These are phyloP conservation scores for Orycteropus afer DNA, from an alignment of 2,113 vertebrate genomes.

Conservation along the genomic window DNA sequence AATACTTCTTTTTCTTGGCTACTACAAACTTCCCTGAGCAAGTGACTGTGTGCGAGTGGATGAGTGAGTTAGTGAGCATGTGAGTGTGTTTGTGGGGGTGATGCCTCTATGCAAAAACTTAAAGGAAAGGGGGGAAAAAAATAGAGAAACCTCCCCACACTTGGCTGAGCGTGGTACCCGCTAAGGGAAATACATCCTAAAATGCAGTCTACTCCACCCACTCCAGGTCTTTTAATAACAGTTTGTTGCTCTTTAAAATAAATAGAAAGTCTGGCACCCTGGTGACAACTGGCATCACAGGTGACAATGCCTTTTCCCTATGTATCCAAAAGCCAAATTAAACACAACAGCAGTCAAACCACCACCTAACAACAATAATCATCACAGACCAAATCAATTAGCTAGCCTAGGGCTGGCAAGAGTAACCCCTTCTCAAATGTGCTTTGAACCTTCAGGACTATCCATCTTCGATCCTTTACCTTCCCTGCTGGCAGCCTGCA, in stretches of 20 bases:
- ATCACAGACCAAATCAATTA: not conserved
- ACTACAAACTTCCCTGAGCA: not conserved
- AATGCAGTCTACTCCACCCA: not conserved
- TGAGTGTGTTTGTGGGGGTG: not conserved
- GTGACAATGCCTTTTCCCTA: not conserved
- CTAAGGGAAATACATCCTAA: not conserved
- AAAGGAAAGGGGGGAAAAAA: not conserved
- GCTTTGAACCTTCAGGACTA: not conserved
- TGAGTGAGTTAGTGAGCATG: not conserved
- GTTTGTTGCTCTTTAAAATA: conserved; percentile 37
- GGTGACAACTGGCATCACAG: not conserved
- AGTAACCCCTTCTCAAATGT: not conserved
- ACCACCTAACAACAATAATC: not conserved
- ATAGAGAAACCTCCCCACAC: not conserved
- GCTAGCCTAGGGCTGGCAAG: not conserved
- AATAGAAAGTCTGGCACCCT: not conserved
- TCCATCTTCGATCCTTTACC: not conserved
- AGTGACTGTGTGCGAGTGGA: not conserved
- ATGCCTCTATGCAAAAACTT: conserved; percentile 12
- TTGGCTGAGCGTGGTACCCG: not conserved
- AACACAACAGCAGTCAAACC: conserved; percentile 30
- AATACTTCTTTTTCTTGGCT: not conserved
- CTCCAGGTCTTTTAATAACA: not conserved
- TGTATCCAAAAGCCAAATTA: not conserved
- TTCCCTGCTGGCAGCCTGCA: not conserved